Evolutionary conservation across 2,888 invertebrate genomes (phyloP).

Genomic region (Tiliacea citrago): DNA sequence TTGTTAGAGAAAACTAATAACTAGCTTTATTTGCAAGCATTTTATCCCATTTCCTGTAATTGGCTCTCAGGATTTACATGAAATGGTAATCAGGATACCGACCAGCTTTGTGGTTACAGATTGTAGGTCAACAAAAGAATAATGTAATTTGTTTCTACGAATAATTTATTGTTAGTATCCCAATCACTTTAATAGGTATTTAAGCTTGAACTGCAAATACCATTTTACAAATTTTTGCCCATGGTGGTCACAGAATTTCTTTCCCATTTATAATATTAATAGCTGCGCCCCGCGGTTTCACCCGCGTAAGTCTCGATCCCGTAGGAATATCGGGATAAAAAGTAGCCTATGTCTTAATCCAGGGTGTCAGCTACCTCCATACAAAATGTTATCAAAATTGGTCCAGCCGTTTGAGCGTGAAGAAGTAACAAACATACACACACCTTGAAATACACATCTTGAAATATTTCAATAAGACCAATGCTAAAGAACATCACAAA

Average conservation of each 20-base stretch:
- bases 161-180: neutral
- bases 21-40: neutral
- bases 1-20: constrained; percentile 13
- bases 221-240: neutral
- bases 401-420: too few relatives aligned
- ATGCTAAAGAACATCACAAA: constrained; percentile 5
- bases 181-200: neutral
- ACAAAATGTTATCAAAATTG: too few relatives aligned
- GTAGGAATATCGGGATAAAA: too few relatives aligned
- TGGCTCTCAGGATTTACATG: constrained; percentile 51
- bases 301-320: too few relatives aligned
- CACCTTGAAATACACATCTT: too few relatives aligned
- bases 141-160: constrained; percentile 2
- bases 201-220: neutral
- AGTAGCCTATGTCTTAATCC: too few relatives aligned
- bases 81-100: constrained; percentile 38
- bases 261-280: too few relatives aligned
- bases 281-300: too few relatives aligned
- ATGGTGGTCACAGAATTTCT: too few relatives aligned
- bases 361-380: too few relatives aligned
- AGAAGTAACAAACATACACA: too few relatives aligned
- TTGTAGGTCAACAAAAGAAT: constrained; percentile 24
- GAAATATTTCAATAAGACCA: constrained; percentile 2
- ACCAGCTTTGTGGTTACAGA: constrained; percentile 7
- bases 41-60: constrained; percentile 36